Evolutionary conservation across 2,113 vertebrate species (phyloP).

Genomic region (Leiothrix lutea): DNA sequence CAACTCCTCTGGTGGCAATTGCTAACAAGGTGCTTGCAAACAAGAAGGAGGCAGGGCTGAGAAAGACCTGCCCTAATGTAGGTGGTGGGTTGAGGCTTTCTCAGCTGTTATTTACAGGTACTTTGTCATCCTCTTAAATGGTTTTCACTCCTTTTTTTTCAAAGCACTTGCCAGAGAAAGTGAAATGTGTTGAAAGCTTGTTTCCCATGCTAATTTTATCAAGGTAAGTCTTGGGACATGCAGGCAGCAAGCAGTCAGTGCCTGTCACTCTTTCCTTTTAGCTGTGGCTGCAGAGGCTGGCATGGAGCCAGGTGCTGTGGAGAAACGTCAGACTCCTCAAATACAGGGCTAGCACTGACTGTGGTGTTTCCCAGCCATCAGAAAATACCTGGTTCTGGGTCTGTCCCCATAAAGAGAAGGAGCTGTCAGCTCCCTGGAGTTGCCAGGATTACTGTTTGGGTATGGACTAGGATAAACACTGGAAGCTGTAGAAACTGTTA

Average conservation of each 20-base stretch:
- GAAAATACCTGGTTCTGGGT: not conserved
- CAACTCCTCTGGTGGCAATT: not conserved
- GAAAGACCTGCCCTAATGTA: not conserved
- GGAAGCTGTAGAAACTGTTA: not conserved
- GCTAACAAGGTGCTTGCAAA: not conserved
- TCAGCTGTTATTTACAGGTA: not conserved
- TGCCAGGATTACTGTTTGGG: not conserved
- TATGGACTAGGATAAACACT: not conserved
- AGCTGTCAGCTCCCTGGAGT: not conserved
- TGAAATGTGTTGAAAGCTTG: not conserved
- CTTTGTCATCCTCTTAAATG: not conserved
- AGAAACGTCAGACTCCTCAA: not conserved
- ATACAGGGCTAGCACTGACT: not conserved
- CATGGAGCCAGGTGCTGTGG: not conserved
- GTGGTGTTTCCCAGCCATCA: not conserved
- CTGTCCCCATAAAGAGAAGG: not conserved
- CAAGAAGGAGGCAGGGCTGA: not conserved
- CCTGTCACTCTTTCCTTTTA: not conserved
- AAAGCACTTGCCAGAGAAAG: not conserved
- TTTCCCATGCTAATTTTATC: not conserved
- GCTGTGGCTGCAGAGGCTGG: not conserved
- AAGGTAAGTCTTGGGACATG: not conserved
- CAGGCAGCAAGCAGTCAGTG: not conserved
- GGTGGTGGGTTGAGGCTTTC: not conserved
- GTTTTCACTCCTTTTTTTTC: not conserved